These are phyloP conservation scores for Helicoverpa armigera DNA, from an alignment of 1,140 invertebrate species.

Conservation along the genomic window DNA sequence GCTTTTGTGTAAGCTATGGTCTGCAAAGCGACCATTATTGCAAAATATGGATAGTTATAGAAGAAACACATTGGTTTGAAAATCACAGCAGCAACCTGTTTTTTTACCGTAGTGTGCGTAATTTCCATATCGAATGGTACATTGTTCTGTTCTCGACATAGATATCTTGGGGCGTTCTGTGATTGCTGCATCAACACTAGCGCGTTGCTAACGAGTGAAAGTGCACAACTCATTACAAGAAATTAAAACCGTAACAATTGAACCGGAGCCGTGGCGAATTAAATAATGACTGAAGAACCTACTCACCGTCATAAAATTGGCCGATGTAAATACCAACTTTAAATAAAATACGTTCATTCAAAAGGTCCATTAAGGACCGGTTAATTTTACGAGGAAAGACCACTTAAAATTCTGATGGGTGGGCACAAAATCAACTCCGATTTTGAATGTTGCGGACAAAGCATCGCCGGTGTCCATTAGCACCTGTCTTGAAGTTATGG, in stretches of 20 bases:
- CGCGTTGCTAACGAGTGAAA: conserved; percentile 22
- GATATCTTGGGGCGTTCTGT: background rate
- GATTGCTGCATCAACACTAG: background rate
- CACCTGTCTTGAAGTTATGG: conserved; percentile 64
- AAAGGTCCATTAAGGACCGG: conserved; percentile 71
- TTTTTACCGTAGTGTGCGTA: too few relatives aligned
- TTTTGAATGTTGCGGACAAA: conserved; percentile 67
- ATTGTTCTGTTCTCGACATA: background rate
- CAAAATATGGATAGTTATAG: too few relatives aligned
- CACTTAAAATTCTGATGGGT: conserved; percentile 81
- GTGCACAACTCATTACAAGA: conserved; percentile 29
- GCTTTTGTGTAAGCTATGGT: background rate
- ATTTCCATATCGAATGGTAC: background rate
- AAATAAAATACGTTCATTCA: conserved; percentile 74
- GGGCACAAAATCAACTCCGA: conserved; percentile 73
- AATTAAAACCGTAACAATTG: conserved; percentile 43
- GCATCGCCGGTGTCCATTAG: conserved; percentile 67
- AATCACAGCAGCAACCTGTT: too few relatives aligned
- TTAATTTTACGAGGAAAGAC: conserved; percentile 78
- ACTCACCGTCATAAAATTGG: conserved; percentile 53
- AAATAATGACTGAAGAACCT: conserved; percentile 18
- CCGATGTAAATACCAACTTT: conserved; percentile 57
- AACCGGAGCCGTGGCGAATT: conserved; percentile 6
- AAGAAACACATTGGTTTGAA: too few relatives aligned
- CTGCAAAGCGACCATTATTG: background rate